Percentiles rank a stretch among this genome's conserved stretches.
Evolutionary conservation across 2,113 vertebrate genomes (phyloP).

Genomic region (Mobula hypostoma): DNA sequence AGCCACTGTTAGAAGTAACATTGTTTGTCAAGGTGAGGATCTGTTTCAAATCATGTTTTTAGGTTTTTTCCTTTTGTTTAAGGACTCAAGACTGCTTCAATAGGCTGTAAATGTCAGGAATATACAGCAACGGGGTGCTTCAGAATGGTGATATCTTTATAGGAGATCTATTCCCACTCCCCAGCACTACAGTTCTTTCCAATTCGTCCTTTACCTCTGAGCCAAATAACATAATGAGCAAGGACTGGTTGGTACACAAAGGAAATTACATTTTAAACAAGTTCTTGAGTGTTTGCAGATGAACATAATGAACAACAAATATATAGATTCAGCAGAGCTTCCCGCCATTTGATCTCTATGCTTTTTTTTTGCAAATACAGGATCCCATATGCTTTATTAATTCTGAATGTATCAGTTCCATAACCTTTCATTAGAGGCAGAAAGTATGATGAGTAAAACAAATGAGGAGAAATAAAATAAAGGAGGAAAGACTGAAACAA

Average conservation of each 20-base stretch:
- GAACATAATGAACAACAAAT: no score
- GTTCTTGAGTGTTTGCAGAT: background rate
- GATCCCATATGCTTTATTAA: no score
- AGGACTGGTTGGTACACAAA: slow-evolving; percentile 11
- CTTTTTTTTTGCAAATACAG: no score
- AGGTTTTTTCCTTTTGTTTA: slow-evolving; percentile 6
- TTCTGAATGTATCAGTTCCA: no score
- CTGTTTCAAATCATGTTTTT: background rate
- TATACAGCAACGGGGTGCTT: background rate
- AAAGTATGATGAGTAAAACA: no score
- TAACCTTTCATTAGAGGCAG: no score
- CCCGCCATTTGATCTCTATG: no score
- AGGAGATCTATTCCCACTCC: slow-evolving; percentile 35
- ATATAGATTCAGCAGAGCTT: no score
- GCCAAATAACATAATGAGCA: background rate
- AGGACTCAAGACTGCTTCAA: background rate
- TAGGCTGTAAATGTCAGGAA: slow-evolving; percentile 1
- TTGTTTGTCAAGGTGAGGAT: background rate
- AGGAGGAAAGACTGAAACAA: no score
- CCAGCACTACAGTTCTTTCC: background rate
- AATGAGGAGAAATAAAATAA: no score
- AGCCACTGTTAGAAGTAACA: background rate
- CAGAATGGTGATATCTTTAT: slow-evolving; percentile 31
- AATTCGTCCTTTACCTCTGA: slow-evolving; percentile 9
- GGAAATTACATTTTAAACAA: background rate